phyloP scores from a whole-genome alignment of 2,888 invertebrate species.

The Deroplatys truncata region DNA sequence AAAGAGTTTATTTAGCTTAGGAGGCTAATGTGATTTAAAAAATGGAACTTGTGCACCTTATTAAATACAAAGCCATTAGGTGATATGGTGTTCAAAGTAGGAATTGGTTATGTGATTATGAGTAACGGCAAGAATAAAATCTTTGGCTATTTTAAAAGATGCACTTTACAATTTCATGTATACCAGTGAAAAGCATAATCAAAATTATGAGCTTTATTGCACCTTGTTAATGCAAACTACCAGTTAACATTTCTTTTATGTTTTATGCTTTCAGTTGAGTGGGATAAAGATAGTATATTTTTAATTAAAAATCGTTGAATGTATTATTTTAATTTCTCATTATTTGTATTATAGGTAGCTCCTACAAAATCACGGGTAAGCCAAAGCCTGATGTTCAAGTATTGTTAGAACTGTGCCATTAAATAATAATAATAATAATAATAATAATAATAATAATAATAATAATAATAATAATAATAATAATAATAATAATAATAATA shows the following conservation, averaged over 20 bases:
- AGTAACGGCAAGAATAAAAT: background rate
- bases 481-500: background rate
- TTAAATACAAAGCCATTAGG: background rate
- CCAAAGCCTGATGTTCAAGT: background rate
- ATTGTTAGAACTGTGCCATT: background rate
- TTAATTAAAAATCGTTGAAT: background rate
- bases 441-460: too few species aligned
- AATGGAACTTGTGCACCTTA: background rate
- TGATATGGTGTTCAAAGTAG: background rate
- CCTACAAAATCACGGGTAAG: background rate
- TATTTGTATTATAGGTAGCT: background rate
- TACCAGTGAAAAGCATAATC: background rate
- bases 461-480: too few species aligned
- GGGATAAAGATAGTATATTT: background rate
- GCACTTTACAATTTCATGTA: background rate
- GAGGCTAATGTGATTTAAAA: background rate
- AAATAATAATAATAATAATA: background rate
- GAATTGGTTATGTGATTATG: background rate
- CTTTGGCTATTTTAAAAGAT: background rate
- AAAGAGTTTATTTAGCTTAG: background rate
- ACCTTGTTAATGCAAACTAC: background rate
- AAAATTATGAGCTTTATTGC: background rate
- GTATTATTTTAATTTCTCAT: background rate
- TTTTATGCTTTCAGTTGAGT: background rate
- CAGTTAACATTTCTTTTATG: background rate